Evolutionary conservation across 2,113 vertebrate genomes (phyloP).

Genomic region (Tichodroma muraria): DNA sequence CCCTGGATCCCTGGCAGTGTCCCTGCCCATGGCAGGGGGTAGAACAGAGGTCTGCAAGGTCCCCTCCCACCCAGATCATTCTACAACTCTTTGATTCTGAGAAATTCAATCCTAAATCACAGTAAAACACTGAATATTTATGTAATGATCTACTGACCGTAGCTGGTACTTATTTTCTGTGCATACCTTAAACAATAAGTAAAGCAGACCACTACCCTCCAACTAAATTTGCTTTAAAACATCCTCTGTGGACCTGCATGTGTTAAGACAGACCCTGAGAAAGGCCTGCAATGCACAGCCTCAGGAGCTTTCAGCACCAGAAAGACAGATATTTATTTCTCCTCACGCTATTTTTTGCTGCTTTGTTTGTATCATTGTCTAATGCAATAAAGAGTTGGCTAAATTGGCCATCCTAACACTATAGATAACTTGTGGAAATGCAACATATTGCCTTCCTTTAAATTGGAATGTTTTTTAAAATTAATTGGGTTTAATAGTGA

Average conservation of each 20-base stretch:
- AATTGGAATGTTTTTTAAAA: constrained; percentile 38
- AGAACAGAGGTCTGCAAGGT: not conserved
- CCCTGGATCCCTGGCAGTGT: not conserved
- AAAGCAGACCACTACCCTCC: not conserved
- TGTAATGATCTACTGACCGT: not conserved
- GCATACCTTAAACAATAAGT: not conserved
- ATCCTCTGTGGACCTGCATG: not conserved
- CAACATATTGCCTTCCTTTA: constrained; percentile 24
- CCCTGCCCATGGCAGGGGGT: not conserved
- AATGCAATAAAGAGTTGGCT: not conserved
- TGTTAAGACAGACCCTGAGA: not conserved
- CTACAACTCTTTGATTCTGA: not conserved
- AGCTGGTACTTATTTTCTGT: not conserved
- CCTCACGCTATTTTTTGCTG: not conserved
- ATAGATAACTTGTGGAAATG: not conserved
- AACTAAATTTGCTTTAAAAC: not conserved
- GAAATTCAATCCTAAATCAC: not conserved
- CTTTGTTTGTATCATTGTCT: not conserved
- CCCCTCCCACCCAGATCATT: not conserved
- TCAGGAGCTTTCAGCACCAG: not conserved
- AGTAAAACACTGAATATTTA: not conserved
- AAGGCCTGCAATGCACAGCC: not conserved
- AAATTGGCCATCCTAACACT: not conserved
- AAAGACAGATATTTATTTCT: not conserved
- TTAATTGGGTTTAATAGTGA: constrained; percentile 36